Evolutionary conservation across 2,113 vertebrate genomes (phyloP).

Genomic region (Brachypodius melanocephalos): DNA sequence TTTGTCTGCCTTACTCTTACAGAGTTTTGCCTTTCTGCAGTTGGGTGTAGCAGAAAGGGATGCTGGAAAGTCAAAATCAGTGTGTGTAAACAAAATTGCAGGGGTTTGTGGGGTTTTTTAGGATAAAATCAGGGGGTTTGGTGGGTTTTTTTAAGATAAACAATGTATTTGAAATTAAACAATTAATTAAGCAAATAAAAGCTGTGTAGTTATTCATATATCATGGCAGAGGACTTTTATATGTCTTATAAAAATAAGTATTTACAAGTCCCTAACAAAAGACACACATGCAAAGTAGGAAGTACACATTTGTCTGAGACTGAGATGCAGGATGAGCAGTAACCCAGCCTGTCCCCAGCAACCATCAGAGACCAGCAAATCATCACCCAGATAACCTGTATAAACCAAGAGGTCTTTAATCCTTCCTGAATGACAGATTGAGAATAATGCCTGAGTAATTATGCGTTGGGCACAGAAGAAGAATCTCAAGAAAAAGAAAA

Average conservation of each 20-base stretch:
- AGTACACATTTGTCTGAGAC: not conserved
- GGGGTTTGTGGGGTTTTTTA: rapidly evolving
- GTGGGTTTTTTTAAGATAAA: not conserved
- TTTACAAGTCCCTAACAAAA: not conserved
- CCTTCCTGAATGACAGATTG: not conserved
- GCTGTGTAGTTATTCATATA: not conserved
- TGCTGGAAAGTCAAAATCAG: not conserved
- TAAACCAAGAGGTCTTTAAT: not conserved
- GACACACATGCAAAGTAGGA: not conserved
- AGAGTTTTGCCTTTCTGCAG: not conserved
- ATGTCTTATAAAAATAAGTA: not conserved
- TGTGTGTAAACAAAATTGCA: not conserved
- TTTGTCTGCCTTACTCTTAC: not conserved
- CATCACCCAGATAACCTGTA: not conserved
- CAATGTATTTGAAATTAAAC: not conserved
- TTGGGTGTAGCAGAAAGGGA: not conserved
- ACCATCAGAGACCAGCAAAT: not conserved
- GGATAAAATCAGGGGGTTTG: not conserved
- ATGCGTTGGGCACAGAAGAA: not conserved
- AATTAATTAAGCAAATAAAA: not conserved
- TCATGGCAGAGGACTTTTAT: not conserved
- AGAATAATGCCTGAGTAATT: not conserved
- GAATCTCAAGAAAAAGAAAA: not conserved
- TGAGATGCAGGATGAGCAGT: not conserved
- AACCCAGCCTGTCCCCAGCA: not conserved